Evolutionary conservation across 2,113 vertebrate genomes (phyloP).

Genomic region (Amia ocellicauda): DNA sequence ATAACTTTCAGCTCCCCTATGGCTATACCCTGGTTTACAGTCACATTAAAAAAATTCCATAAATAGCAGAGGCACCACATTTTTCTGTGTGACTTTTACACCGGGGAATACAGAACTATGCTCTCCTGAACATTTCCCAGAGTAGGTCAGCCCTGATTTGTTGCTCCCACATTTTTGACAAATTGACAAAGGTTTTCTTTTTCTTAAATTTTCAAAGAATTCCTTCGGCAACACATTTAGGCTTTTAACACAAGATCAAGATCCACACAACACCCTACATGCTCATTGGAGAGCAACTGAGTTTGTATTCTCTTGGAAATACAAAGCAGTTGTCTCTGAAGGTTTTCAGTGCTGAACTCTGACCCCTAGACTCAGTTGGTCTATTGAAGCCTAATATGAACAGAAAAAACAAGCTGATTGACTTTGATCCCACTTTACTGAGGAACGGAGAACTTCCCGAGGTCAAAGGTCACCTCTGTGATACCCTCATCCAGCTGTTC

Average conservation of each 20-base stretch:
- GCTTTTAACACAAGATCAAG: constrained; percentile 4
- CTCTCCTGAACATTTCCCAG: constrained; percentile 35
- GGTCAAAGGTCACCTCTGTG: constrained; percentile 65
- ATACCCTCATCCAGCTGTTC: constrained; percentile 64
- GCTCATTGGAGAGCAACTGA: constrained; percentile 54
- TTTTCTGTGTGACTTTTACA: constrained; percentile 36
- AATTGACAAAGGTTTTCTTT: constrained; percentile 25
- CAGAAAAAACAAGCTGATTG: constrained; percentile 33
- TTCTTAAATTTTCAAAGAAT: constrained; percentile 38
- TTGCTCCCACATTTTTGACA: constrained; percentile 27
- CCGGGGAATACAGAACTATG: constrained; percentile 58
- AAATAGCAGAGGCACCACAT: constrained; percentile 44
- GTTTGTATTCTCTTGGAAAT: constrained; percentile 48
- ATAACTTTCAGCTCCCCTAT: no score
- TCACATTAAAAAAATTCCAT: constrained; percentile 34
- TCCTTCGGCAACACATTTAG: constrained; percentile 9
- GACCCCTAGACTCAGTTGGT: constrained; percentile 55
- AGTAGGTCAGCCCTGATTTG: constrained; percentile 17
- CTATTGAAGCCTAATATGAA: constrained; percentile 41
- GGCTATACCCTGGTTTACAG: constrained; percentile 31
- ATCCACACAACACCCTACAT: constrained; percentile 5
- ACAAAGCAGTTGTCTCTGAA: constrained; percentile 43
- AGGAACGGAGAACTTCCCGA: constrained; percentile 58
- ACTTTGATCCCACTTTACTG: constrained; percentile 60
- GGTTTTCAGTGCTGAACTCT: constrained; percentile 39